These are phyloP conservation scores for Yasuhikotakia modesta DNA, from an alignment of 2,797 vertebrate genomes.

Conservation along the genomic window DNA sequence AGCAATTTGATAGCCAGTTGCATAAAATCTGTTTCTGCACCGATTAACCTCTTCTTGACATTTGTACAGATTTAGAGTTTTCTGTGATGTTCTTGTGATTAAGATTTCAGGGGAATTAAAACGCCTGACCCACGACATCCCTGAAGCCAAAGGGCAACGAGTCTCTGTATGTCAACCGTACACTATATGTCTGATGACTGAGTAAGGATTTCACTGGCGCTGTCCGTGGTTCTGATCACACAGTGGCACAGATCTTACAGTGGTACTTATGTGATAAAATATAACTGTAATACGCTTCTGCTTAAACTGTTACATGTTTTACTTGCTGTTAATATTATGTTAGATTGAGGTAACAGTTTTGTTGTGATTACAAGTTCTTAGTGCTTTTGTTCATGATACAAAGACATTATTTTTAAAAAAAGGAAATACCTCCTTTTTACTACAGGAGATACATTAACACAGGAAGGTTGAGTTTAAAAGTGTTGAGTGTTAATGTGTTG, in stretches of 20 bases:
- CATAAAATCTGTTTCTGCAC: background rate
- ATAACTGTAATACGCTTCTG: too few relatives aligned
- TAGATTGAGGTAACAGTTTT: too few relatives aligned
- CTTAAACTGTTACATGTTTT: too few relatives aligned
- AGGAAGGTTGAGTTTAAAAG: too few relatives aligned
- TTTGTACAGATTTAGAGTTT: constrained; percentile 10
- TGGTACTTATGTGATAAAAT: constrained; percentile 11
- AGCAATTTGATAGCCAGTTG: background rate
- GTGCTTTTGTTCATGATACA: too few relatives aligned
- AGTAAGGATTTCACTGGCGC: background rate
- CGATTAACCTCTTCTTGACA: constrained; percentile 20
- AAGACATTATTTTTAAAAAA: too few relatives aligned
- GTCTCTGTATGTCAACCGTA: background rate
- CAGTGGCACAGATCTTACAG: background rate
- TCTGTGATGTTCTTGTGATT: constrained; percentile 12
- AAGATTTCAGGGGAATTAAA: constrained; percentile 23
- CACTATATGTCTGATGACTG: background rate
- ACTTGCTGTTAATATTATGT: too few relatives aligned
- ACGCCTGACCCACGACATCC: constrained; percentile 1
- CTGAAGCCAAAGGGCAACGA: background rate
- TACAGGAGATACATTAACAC: too few relatives aligned
- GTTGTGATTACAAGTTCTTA: too few relatives aligned
- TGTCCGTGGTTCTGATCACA: background rate
- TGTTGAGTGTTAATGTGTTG: background rate
- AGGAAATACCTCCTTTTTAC: too few relatives aligned